Evolutionary conservation across 2,888 invertebrate species (phyloP), one percentile per base, ranked within the genome.

Genomic region (Nezara viridula): DNA sequence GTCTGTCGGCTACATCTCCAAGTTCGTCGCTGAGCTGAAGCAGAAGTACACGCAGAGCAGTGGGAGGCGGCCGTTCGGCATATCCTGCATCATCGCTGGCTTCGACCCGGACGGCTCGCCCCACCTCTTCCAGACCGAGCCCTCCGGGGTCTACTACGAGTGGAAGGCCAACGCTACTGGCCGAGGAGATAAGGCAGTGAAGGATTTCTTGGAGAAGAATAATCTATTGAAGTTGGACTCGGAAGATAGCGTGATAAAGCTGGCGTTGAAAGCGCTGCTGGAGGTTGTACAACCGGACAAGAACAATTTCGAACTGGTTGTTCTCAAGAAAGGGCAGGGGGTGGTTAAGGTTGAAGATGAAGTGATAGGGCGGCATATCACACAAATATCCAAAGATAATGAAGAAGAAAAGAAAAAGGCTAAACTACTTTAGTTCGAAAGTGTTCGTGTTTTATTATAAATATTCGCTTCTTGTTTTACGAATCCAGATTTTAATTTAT

Each of bases 21-120:
- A 40, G 77, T 77, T 77, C 40, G 24, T 77, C 40, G 77, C 77
- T 7, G 77, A 77, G 40, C 37, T 77, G 9, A 77, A 77, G 77
- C 77, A 77, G 77, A 77, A 77, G 77, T 77, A 77, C 77, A 77
- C 77, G 24, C 77, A 77, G 77, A 77, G 77, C 19, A 77, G 77
- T 16, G 77, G 77, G 21, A 77, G 40, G 40, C 19, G 77, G 40
- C 77, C 77, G 0, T 77, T 77, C 24, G 77, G 77, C 40, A 77
- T 77, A 77, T 77, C 77, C 12, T 77, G 77, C 40, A 77, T 77
- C 77, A 77, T 77, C 24, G 77, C 40, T 10, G 77, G 77, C 37
- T 77, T 77, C 27, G 77, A 77, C 40, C 77, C 77, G 5, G 77
- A 77, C 40, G 77, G 77, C 1, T 40, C 77, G 10, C 24, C 77